These are phyloP conservation scores for Alethe castanea DNA, from an alignment of 2,113 vertebrate genomes.

Conservation along the genomic window DNA sequence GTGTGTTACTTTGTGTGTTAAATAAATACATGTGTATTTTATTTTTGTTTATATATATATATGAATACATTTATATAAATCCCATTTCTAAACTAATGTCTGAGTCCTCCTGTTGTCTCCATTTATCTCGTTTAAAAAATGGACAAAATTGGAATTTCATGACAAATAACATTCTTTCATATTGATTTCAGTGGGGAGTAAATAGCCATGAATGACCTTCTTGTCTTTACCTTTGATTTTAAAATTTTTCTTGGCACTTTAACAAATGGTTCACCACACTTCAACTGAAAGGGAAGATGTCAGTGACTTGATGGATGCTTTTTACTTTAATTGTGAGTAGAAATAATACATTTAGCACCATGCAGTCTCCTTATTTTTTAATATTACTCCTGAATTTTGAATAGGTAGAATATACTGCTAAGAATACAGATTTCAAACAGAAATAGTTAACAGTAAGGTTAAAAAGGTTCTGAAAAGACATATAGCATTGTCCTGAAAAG, in stretches of 20 bases:
- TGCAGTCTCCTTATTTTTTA: neutral
- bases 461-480: neutral
- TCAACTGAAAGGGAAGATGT: conserved; percentile 8
- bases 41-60: neutral
- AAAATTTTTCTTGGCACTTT: neutral
- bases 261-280: conserved; percentile 26
- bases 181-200: conserved; percentile 9
- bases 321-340: neutral
- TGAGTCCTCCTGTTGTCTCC: neutral
- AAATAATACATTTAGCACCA: neutral
- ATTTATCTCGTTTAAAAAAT: neutral
- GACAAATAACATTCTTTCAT: neutral
- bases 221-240: conserved; percentile 43
- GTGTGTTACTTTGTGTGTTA: neutral
- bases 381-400: neutral
- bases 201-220: conserved; percentile 31
- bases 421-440: neutral
- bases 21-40: neutral
- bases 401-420: neutral
- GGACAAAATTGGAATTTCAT: neutral
- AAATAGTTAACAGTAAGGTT: neutral
- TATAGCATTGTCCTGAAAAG: neutral
- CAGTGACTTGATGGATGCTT: conserved; percentile 19
- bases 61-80: neutral
- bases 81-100: neutral